A percentile compares a stretch with the other conserved stretches of the same genome.
Conservation (phyloP, 1,140 invertebrate species). For the Tetramorium parvispinum region DNA sequence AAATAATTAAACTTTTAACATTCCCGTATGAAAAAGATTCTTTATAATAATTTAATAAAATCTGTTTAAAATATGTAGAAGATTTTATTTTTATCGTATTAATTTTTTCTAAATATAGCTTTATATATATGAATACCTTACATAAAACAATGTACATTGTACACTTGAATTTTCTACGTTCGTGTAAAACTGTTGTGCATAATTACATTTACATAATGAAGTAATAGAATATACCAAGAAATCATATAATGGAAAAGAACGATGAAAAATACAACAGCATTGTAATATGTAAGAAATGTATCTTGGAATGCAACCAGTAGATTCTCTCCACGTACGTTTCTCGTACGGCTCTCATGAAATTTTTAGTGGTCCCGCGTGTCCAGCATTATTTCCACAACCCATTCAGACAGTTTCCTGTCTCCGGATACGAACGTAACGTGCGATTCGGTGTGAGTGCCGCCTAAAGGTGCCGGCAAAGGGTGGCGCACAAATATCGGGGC, state of each 20-base stretch:
- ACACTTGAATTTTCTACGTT: background rate
- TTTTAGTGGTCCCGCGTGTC: background rate
- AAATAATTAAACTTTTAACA: too few species aligned
- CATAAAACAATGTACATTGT: background rate
- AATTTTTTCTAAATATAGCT: background rate
- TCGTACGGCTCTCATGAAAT: slow-evolving; percentile 4
- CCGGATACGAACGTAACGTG: background rate
- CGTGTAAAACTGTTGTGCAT: background rate
- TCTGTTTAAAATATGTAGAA: background rate
- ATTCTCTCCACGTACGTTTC: slow-evolving; percentile 10
- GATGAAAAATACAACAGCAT: background rate
- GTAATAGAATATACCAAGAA: background rate
- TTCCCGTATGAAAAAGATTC: background rate
- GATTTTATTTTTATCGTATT: background rate
- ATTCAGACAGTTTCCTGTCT: slow-evolving; percentile 17
- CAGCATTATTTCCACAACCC: slow-evolving; percentile 6
- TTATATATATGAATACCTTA: background rate
- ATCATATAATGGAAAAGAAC: background rate
- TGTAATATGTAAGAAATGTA: background rate
- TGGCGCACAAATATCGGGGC: slow-evolving; percentile 65
- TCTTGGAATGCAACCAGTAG: background rate
- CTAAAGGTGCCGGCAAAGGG: slow-evolving; percentile 47
- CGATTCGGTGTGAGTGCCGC: slow-evolving; percentile 28
- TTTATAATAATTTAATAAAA: slow-evolving; percentile 3
- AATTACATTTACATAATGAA: background rate